Conservation (phyloP, 2,888 invertebrate genomes). For the Harpalus rubripes region DNA sequence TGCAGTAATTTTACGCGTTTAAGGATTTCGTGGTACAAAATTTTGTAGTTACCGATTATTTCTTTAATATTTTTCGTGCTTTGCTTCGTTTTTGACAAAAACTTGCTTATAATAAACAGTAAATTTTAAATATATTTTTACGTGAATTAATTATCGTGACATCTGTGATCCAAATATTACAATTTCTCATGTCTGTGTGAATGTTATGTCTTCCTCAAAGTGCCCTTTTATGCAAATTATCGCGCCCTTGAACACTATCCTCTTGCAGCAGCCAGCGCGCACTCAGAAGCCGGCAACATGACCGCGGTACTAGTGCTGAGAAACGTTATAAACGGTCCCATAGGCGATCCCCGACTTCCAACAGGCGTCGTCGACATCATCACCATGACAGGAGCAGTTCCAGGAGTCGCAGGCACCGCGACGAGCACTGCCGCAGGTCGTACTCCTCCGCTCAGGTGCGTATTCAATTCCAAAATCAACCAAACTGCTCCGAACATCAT, state of each 20-base stretch:
- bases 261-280: slow-evolving; percentile 81
- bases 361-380: slow-evolving; percentile 86
- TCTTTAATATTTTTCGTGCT: too few relatives aligned
- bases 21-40: too few relatives aligned
- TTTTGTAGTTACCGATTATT: too few relatives aligned
- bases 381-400: slow-evolving; percentile 78
- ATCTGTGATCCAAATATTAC: background rate
- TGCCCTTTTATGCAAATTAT: background rate
- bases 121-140: background rate
- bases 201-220: background rate
- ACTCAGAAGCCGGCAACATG: slow-evolving; percentile 81
- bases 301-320: slow-evolving; percentile 88
- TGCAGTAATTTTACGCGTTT: too few relatives aligned
- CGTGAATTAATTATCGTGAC: background rate
- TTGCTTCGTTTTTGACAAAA: too few relatives aligned
- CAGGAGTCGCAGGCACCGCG: slow-evolving; percentile 75
- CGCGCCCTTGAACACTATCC: background rate
- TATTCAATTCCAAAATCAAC: slow-evolving; percentile 64
- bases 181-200: background rate
- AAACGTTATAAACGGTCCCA: slow-evolving; percentile 92
- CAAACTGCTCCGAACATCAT: background rate
- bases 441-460: slow-evolving; percentile 78
- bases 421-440: slow-evolving; percentile 79
- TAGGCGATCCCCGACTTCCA: slow-evolving; percentile 89
- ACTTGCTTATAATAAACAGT: too few relatives aligned